Evolutionary conservation across 2,888 invertebrate species (phyloP).

Genomic region (Lamellibrachia satsuma): DNA sequence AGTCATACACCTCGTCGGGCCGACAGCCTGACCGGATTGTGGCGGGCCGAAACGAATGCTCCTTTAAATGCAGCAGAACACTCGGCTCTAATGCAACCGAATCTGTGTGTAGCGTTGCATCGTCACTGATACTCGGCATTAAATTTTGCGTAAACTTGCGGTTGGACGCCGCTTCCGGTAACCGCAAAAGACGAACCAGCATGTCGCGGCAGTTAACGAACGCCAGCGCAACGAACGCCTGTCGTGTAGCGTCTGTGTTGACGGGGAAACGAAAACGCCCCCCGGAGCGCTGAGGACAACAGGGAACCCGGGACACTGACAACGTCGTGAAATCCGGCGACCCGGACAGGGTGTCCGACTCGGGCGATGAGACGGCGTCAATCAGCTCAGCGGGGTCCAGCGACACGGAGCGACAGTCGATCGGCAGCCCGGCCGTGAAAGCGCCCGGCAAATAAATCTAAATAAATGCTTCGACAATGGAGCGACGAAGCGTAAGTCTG

Average conservation of each 20-base stretch:
- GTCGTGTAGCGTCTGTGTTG: not conserved
- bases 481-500: not conserved
- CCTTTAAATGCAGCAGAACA: no score
- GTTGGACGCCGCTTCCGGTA: no score
- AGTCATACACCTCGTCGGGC: no score
- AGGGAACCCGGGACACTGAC: not conserved
- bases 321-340: not conserved
- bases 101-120: no score
- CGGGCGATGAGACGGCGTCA: not conserved
- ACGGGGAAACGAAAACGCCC: not conserved
- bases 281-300: not conserved
- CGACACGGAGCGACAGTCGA: not conserved
- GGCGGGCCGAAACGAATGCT: no score
- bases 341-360: not conserved
- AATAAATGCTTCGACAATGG: slow-evolving; percentile 5
- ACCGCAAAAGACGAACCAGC: no score
- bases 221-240: not conserved
- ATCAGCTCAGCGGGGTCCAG: not conserved
- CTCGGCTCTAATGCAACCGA: no score
- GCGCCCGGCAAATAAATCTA: slow-evolving; percentile 8
- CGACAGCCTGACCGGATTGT: no score
- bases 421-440: not conserved
- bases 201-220: not conserved
- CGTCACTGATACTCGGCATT: no score
- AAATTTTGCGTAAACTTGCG: no score